A percentile compares a stretch with the other conserved stretches of the same genome.
Conservation (phyloP, 2,888 invertebrate species). For the Hartigia nigra region DNA sequence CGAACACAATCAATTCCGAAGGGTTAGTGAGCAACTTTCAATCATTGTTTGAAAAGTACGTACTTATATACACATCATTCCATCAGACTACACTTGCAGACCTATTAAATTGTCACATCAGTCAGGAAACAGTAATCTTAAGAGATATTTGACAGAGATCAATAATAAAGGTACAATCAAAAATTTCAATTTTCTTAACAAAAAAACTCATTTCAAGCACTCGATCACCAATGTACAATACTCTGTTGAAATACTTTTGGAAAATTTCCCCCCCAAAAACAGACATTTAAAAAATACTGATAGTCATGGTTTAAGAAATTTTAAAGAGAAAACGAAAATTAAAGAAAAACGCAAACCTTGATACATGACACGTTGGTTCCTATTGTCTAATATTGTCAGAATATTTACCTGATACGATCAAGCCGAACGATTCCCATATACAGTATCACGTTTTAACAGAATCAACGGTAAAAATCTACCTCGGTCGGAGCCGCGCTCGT, state of each 20-base stretch:
- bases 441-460: slow-evolving; percentile 30
- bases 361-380: background rate
- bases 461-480: slow-evolving; percentile 38
- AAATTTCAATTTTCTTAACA: too few relatives aligned
- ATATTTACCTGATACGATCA: background rate
- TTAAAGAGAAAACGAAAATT: background rate
- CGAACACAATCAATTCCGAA: background rate
- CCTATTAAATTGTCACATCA: background rate
- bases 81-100: background rate
- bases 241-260: background rate
- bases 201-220: too few relatives aligned
- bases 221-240: background rate
- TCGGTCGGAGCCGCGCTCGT: slow-evolving; percentile 54
- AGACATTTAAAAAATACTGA: too few relatives aligned
- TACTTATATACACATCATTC: background rate
- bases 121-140: too few relatives aligned
- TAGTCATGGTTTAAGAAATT: too few relatives aligned
- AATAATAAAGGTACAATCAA: too few relatives aligned
- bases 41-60: background rate
- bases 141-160: too few relatives aligned
- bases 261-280: too few relatives aligned
- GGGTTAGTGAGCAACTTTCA: background rate
- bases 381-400: background rate
- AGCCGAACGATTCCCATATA: background rate
- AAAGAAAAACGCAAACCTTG: background rate